Base-by-base conservation (phyloP, 92 coral and sea anemone genomes). In the Epizoanthus illoricatus region DNA sequence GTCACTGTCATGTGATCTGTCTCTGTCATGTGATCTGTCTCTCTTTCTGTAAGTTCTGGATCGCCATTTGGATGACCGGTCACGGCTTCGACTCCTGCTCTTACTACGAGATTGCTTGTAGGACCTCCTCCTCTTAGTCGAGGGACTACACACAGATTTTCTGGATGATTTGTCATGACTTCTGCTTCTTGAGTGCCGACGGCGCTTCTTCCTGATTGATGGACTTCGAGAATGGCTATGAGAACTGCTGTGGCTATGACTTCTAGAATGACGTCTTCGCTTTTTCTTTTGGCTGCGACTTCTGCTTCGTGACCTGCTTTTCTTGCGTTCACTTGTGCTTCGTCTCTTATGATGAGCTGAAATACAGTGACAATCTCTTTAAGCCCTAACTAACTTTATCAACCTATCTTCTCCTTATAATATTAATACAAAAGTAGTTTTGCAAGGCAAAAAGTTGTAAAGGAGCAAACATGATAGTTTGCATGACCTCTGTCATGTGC, bases 251-350 rank as follows among this genome's bases (percentile, higher is more conserved):
- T n/a, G 41, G 15, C 82, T 76, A 36, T 12, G 55, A 17, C 81
- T 76, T 18, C 81, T 78, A 8, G 82, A 78, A 5, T n/a, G 56
- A 20, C 13, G 82, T 12, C 55, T 78, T 55, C 20, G 59, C 28
- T 62, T 78, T 63, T 70, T 78, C 47, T 71, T 78, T 63, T 39
- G 71, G 65, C 82, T 78, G 59, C 4, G 62, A 45, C 47, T 43
- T 78, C 82, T 78, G 45, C 82, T 78, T 41, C 61, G 42, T 43
- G 82, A 78, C 54, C 82, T 78, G 42, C 71, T 78, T 64, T 17
- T 62, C n/a, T 17, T 78, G 5, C 17, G 59, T 43, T 78, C 82
- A 19, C 49, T 63, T 10, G 8, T 62, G 28, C 47, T 76, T 62
- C 15, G 58, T 20, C 81, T 76, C 64, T 70, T 43, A 70, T 3